phyloP scores from a whole-genome alignment of 2,797 vertebrate genomes.

The Iguana delicatissima region DNA sequence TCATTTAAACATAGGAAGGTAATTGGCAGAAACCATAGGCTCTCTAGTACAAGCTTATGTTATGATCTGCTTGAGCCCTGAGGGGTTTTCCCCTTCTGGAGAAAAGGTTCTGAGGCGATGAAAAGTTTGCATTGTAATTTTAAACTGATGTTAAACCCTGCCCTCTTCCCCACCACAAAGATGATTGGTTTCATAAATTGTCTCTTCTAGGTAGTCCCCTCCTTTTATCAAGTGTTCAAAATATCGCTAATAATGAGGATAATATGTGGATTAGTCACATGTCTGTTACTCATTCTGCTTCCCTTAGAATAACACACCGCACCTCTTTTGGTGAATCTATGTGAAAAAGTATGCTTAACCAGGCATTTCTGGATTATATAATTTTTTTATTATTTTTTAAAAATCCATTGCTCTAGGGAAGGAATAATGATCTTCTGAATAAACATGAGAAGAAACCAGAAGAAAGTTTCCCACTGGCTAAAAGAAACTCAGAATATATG shows the following conservation, averaged over 20 bases:
- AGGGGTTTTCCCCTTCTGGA: not conserved
- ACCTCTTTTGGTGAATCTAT: not conserved
- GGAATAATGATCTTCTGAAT: not conserved
- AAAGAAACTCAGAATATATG: not conserved
- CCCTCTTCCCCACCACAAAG: not conserved
- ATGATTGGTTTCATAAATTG: not conserved
- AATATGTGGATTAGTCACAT: not conserved
- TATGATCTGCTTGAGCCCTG: not conserved
- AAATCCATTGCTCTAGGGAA: constrained; percentile 1
- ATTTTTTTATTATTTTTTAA: not conserved
- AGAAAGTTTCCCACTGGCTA: not conserved
- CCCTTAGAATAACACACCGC: not conserved
- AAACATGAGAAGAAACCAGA: not conserved
- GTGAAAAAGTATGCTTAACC: not conserved
- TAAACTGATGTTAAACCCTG: not conserved
- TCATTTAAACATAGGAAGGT: not conserved
- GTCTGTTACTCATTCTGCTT: constrained; percentile 1
- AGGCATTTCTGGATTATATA: not conserved
- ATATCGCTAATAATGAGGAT: not conserved
- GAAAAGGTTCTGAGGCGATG: not conserved
- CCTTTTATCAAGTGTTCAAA: not conserved
- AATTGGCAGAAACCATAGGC: not conserved
- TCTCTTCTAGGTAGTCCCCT: not conserved
- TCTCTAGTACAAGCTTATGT: not conserved
- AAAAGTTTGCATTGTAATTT: not conserved